Evolutionary conservation across 2,797 vertebrate species (phyloP).

Genomic region (Brachyalestes nurse): DNA sequence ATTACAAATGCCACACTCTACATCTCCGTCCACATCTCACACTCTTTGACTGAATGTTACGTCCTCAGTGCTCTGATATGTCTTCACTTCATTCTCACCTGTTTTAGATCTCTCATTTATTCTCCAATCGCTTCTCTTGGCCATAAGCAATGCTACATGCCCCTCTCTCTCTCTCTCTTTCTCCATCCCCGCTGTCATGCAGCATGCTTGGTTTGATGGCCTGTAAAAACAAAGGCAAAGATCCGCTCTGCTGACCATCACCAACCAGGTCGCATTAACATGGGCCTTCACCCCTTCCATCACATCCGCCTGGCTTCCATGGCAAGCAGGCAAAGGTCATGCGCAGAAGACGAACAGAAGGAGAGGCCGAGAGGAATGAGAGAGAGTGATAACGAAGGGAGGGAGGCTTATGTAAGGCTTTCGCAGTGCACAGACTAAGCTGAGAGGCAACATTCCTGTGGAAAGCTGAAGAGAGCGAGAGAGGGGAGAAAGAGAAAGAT

Average conservation of each 20-base stretch:
- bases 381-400: constrained; percentile 24
- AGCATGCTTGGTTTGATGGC: constrained; percentile 1
- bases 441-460: background rate
- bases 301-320: constrained; percentile 5
- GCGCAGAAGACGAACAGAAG: background rate
- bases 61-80: too few relatives aligned
- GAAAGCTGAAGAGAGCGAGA: constrained; percentile 4
- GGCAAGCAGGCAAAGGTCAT: constrained; percentile 14
- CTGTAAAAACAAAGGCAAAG: background rate
- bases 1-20: too few relatives aligned
- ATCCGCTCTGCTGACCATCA: background rate
- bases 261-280: constrained; percentile 11
- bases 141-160: constrained; percentile 4
- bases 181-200: background rate
- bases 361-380: constrained; percentile 15
- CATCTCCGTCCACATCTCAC: too few relatives aligned
- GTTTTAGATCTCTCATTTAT: background rate
- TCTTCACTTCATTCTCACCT: background rate
- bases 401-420: constrained; percentile 49
- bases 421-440: constrained; percentile 24
- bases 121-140: background rate
- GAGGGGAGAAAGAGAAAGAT: background rate
- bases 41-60: too few relatives aligned
- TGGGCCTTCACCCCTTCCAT: constrained; percentile 6
- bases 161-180: background rate